Conservation (phyloP, 2,888 invertebrate species). For the Melanargia galathea region DNA sequence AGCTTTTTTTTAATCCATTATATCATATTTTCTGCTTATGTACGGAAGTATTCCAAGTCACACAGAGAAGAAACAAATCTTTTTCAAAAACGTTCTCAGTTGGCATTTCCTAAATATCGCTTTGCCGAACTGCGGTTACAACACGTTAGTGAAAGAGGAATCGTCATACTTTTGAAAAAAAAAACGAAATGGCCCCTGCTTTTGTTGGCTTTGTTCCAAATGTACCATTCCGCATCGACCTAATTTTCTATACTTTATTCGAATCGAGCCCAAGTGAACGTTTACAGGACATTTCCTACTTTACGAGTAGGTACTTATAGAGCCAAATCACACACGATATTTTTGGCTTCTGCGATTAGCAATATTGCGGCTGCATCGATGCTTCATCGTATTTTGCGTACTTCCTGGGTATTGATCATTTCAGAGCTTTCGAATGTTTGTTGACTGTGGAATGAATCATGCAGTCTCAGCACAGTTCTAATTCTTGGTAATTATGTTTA, state of each 20-base stretch:
- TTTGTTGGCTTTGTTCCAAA: slow-evolving; percentile 73
- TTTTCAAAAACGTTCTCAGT: background rate
- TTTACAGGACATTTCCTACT: slow-evolving; percentile 70
- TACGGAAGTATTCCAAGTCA: background rate
- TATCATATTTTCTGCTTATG: background rate
- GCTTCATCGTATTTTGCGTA: too few species aligned
- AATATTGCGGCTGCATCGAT: background rate
- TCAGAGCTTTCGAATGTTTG: too few species aligned
- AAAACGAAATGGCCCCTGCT: slow-evolving; percentile 54
- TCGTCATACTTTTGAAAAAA: slow-evolving; percentile 54
- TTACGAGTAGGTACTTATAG: slow-evolving; percentile 54
- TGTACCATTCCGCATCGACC: slow-evolving; percentile 64
- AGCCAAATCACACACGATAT: background rate
- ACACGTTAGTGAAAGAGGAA: slow-evolving; percentile 51
- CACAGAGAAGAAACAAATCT: background rate
- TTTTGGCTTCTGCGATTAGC: background rate
- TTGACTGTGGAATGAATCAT: too few species aligned
- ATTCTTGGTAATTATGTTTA: too few species aligned
- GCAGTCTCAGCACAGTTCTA: too few species aligned
- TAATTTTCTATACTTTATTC: slow-evolving; percentile 73
- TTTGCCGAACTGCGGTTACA: slow-evolving; percentile 27
- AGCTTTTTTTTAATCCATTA: background rate
- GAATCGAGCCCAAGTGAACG: slow-evolving; percentile 49
- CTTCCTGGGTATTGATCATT: too few species aligned
- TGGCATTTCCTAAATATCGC: slow-evolving; percentile 27